Evolutionary conservation across 2,113 vertebrate species (phyloP).

Genomic region (Glaucomys volans): DNA sequence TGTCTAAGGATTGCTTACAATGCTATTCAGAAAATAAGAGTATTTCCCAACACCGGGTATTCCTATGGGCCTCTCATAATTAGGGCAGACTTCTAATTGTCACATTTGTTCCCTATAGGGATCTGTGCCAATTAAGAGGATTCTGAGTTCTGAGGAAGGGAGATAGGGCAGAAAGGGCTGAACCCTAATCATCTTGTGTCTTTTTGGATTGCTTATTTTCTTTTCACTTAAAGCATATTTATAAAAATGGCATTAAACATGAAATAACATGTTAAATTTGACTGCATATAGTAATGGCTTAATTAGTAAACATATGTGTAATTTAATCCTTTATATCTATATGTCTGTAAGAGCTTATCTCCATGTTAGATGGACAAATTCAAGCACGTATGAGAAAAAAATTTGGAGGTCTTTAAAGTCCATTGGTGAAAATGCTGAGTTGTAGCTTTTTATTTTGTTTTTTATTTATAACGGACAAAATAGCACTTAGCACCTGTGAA

Average conservation of each 20-base stretch:
- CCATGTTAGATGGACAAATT: not conserved
- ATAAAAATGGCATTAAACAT: constrained; percentile 2
- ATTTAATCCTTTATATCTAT: not conserved
- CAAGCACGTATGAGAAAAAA: not conserved
- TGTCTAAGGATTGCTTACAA: constrained; percentile 49
- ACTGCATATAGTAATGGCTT: not conserved
- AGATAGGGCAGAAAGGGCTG: not conserved
- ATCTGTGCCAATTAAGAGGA: constrained; percentile 85
- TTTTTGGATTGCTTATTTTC: constrained; percentile 33
- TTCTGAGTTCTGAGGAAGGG: constrained; percentile 30
- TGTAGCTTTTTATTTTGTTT: not conserved
- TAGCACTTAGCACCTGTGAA: constrained; percentile 12
- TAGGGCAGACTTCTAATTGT: constrained; percentile 86
- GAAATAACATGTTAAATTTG: not conserved
- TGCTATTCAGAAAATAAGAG: constrained; percentile 75
- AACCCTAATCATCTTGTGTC: not conserved
- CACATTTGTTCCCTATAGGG: constrained; percentile 81
- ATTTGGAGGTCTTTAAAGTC: not conserved
- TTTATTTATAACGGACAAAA: not conserved
- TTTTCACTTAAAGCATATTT: not conserved
- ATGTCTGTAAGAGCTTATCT: not conserved
- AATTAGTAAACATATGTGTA: constrained; percentile 1
- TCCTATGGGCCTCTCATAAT: constrained; percentile 84
- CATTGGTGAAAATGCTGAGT: constrained; percentile 4
- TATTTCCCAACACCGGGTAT: constrained; percentile 82